Conservation (phyloP, 2,113 vertebrate species). For the Salminus brasiliensis region DNA sequence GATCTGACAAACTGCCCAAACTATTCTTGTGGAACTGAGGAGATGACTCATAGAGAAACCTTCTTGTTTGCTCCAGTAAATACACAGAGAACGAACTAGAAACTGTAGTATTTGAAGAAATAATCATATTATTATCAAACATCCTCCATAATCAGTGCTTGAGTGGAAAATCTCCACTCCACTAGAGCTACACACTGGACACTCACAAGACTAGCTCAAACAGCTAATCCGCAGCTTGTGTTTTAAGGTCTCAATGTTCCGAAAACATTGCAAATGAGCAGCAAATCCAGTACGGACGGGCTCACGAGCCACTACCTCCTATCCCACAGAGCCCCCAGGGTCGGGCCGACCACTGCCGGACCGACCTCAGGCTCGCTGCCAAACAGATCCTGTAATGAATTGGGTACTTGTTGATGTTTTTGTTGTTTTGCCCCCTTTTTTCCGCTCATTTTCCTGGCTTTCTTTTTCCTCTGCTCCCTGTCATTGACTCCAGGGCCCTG, state of each 20-base stretch:
- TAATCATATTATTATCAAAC: constrained; percentile 20
- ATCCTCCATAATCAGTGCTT: constrained; percentile 21
- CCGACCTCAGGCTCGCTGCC: constrained; percentile 20
- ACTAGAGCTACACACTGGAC: constrained; percentile 34
- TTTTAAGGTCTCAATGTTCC: constrained; percentile 49
- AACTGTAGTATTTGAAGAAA: constrained; percentile 26
- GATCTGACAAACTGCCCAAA: neutral
- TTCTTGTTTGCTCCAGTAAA: constrained; percentile 5
- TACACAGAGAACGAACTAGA: constrained; percentile 7
- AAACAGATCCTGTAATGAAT: constrained; percentile 47
- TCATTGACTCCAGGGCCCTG: constrained; percentile 16
- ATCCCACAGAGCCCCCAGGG: constrained; percentile 2
- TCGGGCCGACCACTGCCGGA: neutral
- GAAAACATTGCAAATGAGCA: constrained; percentile 45
- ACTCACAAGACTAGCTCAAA: constrained; percentile 38
- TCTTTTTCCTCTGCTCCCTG: neutral
- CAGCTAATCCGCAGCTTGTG: constrained; percentile 39
- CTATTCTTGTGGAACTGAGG: neutral
- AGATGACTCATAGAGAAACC: constrained; percentile 3
- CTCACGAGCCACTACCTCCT: constrained; percentile 7
- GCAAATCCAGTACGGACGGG: constrained; percentile 34
- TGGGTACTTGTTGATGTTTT: constrained; percentile 46
- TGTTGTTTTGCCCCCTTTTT: constrained; percentile 21
- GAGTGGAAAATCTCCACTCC: constrained; percentile 40
- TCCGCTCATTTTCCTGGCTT: constrained; percentile 7